phyloP scores from a whole-genome alignment of 1,140 invertebrate species.

The Scaptomyza graminum region DNA sequence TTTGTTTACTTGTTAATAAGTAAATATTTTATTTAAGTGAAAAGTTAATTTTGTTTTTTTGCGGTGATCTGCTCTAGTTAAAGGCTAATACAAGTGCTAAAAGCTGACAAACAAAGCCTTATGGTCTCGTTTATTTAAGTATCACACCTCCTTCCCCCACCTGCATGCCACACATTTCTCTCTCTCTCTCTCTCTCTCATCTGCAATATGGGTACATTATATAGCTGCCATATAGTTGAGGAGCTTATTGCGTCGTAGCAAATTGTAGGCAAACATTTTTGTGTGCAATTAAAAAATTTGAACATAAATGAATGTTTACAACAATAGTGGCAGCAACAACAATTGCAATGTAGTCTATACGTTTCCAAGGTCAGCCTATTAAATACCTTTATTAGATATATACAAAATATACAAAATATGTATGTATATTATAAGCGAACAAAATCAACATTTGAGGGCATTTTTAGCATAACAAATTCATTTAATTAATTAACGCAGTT shows the following conservation, averaged over 20 bases:
- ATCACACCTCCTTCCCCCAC: not conserved
- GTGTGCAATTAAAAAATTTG: constrained; percentile 30
- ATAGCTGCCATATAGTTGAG: constrained; percentile 42
- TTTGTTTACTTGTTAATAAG: too few relatives aligned
- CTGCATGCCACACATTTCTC: not conserved
- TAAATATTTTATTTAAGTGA: too few relatives aligned
- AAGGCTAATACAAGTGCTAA: not conserved
- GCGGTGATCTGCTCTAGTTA: constrained; percentile 34
- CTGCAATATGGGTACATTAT: constrained; percentile 24
- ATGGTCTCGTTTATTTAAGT: constrained; percentile 21
- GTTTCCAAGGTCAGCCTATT: constrained; percentile 10
- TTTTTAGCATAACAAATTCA: constrained; percentile 27
- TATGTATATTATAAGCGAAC: not conserved
- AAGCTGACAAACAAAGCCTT: constrained; percentile 28
- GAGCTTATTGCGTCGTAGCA: constrained; percentile 35
- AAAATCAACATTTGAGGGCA: constrained; percentile 29
- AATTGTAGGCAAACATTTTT: constrained; percentile 31
- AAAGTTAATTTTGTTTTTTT: constrained; percentile 49
- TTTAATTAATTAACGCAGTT: constrained; percentile 33
- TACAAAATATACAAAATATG: too few relatives aligned
- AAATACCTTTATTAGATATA: not conserved
- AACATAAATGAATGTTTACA: constrained; percentile 37
- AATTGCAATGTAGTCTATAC: not conserved
- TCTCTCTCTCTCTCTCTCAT: constrained; percentile 16
- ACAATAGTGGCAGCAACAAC: constrained; percentile 24